These are phyloP conservation scores for Eudemis profundana DNA, from an alignment of 2,888 invertebrate genomes.

Conservation along the genomic window DNA sequence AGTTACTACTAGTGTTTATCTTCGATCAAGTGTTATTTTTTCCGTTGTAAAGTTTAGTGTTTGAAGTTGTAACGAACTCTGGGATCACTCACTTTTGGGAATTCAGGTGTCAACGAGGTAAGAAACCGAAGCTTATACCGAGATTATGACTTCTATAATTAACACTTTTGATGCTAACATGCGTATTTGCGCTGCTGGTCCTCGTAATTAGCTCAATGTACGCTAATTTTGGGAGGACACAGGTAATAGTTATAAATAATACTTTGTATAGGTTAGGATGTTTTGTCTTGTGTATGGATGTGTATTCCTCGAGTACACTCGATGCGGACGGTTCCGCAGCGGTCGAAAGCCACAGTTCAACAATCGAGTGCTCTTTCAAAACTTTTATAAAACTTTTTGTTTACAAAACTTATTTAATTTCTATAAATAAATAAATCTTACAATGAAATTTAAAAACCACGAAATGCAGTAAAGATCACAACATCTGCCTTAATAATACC, in stretches of 20 bases:
- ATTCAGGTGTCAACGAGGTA: conserved; percentile 86
- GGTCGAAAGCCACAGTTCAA: conserved; percentile 2
- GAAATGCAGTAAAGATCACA: too few relatives aligned
- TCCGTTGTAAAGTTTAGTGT: conserved; percentile 72
- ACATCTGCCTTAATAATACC: too few relatives aligned
- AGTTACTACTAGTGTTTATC: conserved; percentile 66
- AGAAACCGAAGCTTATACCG: conserved; percentile 77
- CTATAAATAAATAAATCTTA: neutral
- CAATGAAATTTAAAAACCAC: conserved; percentile 3
- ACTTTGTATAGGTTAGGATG: conserved; percentile 75
- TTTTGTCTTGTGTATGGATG: conserved; percentile 64
- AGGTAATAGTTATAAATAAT: conserved; percentile 75
- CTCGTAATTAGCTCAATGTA: conserved; percentile 51
- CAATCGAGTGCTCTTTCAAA: neutral
- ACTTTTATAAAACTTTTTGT: conserved; percentile 39
- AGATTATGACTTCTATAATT: conserved; percentile 73
- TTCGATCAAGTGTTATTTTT: conserved; percentile 64
- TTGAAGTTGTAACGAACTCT: conserved; percentile 83
- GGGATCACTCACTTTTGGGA: conserved; percentile 72
- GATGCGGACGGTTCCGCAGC: conserved; percentile 25
- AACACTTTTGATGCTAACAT: conserved; percentile 59
- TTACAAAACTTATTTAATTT: conserved; percentile 33
- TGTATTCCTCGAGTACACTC: conserved; percentile 49
- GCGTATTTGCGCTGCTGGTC: conserved; percentile 52
- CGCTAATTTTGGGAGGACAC: conserved; percentile 42